phyloP scores from a whole-genome alignment of 2,797 vertebrate genomes.

The Chaetophractus vellerosus region DNA sequence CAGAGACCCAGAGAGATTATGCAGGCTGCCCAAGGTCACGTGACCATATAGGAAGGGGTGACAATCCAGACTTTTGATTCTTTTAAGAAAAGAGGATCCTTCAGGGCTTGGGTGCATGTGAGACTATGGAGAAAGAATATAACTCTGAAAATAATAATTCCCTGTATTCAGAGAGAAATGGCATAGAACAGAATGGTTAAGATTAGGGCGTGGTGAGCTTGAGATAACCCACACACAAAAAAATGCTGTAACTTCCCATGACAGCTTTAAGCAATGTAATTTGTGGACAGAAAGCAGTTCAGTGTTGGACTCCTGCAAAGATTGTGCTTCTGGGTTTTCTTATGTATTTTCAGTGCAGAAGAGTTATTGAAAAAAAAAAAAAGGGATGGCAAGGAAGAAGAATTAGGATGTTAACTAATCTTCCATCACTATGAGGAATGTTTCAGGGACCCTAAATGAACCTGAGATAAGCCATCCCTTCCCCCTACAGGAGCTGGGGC shows the following conservation, averaged over 20 bases:
- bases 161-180: not conserved
- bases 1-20: not conserved
- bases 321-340: not conserved
- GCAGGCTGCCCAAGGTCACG: not conserved
- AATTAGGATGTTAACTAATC: not conserved
- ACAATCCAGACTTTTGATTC: not conserved
- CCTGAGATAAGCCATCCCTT: conserved; percentile 30
- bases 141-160: not conserved
- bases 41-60: not conserved
- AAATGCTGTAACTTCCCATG: not conserved
- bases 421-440: not conserved
- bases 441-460: not conserved
- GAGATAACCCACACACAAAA: not conserved
- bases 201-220: not conserved
- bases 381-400: not conserved
- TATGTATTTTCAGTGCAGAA: not conserved
- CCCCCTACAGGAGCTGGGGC: not conserved
- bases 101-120: not conserved
- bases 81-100: not conserved
- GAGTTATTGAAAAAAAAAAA: not conserved
- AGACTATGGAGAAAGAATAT: not conserved
- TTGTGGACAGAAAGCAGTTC: not conserved
- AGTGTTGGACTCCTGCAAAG: not conserved
- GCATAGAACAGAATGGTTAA: not conserved
- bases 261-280: not conserved